These are phyloP conservation scores for Phalacrocorax aristotelis DNA, from an alignment of 2,113 vertebrate species.

Conservation along the genomic window DNA sequence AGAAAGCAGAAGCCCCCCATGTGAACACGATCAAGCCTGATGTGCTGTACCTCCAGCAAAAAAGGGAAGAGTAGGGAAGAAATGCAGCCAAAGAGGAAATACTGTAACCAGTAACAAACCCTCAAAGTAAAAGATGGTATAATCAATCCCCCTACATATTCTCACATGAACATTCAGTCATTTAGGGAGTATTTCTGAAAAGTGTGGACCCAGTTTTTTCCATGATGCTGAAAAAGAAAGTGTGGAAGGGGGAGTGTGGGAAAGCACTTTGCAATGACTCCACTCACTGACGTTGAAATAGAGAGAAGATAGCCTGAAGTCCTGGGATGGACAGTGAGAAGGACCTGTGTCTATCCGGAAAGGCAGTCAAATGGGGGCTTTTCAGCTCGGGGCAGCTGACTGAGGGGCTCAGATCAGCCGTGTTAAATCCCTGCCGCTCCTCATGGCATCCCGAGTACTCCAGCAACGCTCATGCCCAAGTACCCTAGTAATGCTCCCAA, in stretches of 20 bases:
- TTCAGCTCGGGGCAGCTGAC: background rate
- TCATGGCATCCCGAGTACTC: fast-evolving
- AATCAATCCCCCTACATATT: background rate
- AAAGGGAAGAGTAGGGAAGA: background rate
- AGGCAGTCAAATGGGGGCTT: background rate
- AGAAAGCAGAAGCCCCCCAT: background rate
- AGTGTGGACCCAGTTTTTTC: background rate
- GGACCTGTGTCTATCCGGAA: background rate
- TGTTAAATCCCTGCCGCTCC: background rate
- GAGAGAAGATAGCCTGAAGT: background rate
- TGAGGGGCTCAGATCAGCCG: background rate
- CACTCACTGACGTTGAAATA: background rate
- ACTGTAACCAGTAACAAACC: background rate
- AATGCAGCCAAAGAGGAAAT: background rate
- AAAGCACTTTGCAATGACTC: background rate
- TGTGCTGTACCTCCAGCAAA: background rate
- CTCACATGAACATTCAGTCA: background rate
- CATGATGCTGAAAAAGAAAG: background rate
- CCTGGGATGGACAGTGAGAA: background rate
- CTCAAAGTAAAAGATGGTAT: background rate
- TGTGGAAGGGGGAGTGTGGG: background rate
- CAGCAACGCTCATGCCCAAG: background rate
- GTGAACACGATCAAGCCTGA: background rate
- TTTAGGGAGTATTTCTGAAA: background rate
- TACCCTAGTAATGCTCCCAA: background rate